phyloP scores from a whole-genome alignment of 1,140 invertebrate species.

The Augochlora pura region DNA sequence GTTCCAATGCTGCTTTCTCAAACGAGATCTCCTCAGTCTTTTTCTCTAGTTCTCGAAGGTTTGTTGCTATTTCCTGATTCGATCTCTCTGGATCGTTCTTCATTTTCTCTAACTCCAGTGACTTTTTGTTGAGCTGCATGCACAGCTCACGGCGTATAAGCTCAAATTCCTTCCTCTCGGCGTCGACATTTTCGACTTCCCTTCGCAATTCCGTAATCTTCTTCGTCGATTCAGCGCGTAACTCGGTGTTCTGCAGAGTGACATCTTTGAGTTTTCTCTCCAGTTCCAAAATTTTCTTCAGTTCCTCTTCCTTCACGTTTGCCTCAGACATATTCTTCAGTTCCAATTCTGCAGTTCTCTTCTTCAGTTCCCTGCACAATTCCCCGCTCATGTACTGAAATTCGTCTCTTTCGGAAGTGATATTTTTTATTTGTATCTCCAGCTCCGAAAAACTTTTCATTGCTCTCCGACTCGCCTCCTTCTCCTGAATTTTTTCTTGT shows the following conservation, averaged over 20 bases:
- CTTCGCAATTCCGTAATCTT: slow-evolving; percentile 22
- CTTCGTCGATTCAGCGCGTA: slow-evolving; percentile 18
- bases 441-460: slow-evolving; percentile 1
- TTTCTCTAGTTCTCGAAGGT: slow-evolving; percentile 9
- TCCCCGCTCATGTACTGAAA: slow-evolving; percentile 39
- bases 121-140: slow-evolving; percentile 20
- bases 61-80: neutral
- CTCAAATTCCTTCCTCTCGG: slow-evolving; percentile 34
- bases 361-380: slow-evolving; percentile 33
- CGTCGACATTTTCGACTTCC: slow-evolving; percentile 24
- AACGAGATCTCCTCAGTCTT: slow-evolving; percentile 12
- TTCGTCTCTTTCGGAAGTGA: slow-evolving; percentile 30
- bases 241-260: slow-evolving; percentile 32
- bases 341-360: slow-evolving; percentile 16
- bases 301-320: slow-evolving; percentile 4
- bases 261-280: slow-evolving; percentile 32
- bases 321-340: slow-evolving; percentile 22
- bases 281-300: neutral
- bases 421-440: slow-evolving; percentile 28
- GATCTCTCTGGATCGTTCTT: neutral
- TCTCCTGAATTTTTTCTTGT: neutral
- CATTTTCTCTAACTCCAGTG: slow-evolving; percentile 5
- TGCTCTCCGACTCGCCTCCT: neutral
- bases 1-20: slow-evolving; percentile 34
- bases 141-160: slow-evolving; percentile 36